Evolutionary conservation across 2,888 invertebrate species (phyloP), one percentile per base, ranked within the genome.

Genomic region (Zelleria hepariella): DNA sequence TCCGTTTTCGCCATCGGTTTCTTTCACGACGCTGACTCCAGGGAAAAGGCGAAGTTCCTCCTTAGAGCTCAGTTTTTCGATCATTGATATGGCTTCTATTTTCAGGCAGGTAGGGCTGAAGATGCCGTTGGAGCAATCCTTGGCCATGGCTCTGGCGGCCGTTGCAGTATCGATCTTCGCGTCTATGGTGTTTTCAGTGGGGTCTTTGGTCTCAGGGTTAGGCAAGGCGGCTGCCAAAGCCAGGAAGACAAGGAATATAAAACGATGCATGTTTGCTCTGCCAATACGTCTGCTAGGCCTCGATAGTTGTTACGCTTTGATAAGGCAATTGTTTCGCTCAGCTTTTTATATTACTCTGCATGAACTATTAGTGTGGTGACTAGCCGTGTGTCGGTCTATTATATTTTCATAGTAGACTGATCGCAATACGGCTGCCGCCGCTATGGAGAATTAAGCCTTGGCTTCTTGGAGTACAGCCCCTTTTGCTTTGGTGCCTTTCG

Each of bases 1-100:
- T 18, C 89, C 91, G 61, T 85, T 88, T 58, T 82, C 84, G 8
- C 73, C 72, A 1, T 60, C 67, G 24, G 82, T 78, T 72, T 94
- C 94, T 63, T 93, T 92, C 48, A 95, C 92, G 23, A 96, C 90
- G 66, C 92, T 93, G 1, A 96, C 90, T 61, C 85, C 88, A 18
- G 85, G 87, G 1, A 84, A 63, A 0, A 85, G 67, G 15, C 73
- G 72, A 1, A 88, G 64, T 65, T 88, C 88, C 3, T 87, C 85
- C 63, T 84, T 88, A 0, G 78, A 71, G 63, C 74, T 85, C 0
- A 88, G 69, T 53, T 82, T 86, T 54, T 88, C 88, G 4, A 88
- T 69, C 54, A 86, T 65, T 0, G 85, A 78, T 56, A 88, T 80
- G 1, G 86, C 86, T 75, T 87, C 86, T 7, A 87, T 81, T 64